Evolutionary conservation across 1,140 invertebrate genomes (phyloP).

Genomic region (Doryteuthis pealeii): DNA sequence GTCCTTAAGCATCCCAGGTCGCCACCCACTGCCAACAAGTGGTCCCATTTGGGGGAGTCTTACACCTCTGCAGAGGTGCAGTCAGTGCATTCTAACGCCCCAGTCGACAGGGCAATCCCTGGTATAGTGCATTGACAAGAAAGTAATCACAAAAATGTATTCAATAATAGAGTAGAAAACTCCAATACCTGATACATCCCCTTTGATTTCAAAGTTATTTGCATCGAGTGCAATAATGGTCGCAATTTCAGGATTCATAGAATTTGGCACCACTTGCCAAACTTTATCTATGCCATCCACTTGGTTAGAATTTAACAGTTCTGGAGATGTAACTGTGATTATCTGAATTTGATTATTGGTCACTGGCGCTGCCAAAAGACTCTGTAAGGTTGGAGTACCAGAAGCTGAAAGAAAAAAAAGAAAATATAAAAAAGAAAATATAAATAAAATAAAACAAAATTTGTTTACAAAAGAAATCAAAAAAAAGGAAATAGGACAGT

Average conservation of each 20-base stretch:
- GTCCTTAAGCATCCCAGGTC: too few species aligned
- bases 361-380: slow-evolving; percentile 43
- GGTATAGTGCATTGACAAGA: not conserved
- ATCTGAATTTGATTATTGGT: slow-evolving; percentile 45
- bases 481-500: too few species aligned
- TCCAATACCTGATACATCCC: slow-evolving; percentile 11
- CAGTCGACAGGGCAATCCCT: too few species aligned
- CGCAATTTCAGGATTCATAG: slow-evolving; percentile 38
- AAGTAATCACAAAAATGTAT: not conserved
- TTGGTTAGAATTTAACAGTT: slow-evolving; percentile 30
- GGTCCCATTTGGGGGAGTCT: too few species aligned
- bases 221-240: slow-evolving; percentile 43
- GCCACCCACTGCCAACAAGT: too few species aligned
- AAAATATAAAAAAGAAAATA: too few species aligned
- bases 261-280: slow-evolving; percentile 41
- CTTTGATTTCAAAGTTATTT: slow-evolving; percentile 26
- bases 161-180: too few species aligned
- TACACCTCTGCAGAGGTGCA: too few species aligned
- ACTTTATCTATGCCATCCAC: slow-evolving; percentile 31
- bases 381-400: slow-evolving; percentile 46
- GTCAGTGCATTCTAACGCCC: too few species aligned
- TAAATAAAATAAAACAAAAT: too few species aligned
- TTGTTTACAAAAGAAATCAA: too few species aligned
- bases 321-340: slow-evolving; percentile 42
- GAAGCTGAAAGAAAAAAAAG: slow-evolving; percentile 27